Conservation (phyloP, 2,888 invertebrate genomes). For the Cryptocephalus primarius region DNA sequence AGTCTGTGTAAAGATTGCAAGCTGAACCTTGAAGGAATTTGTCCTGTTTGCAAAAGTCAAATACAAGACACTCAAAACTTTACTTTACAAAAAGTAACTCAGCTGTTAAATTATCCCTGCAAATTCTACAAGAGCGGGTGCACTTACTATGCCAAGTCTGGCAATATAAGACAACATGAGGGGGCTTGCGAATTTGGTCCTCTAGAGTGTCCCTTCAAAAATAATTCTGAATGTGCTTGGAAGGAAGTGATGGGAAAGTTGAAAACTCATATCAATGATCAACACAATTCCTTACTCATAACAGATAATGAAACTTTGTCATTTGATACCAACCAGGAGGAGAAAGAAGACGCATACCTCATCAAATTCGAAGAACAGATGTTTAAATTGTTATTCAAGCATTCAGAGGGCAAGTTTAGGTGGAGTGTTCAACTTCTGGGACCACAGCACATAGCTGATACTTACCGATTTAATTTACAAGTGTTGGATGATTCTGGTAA, state of each 20-base stretch:
- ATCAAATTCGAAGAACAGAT: too few species aligned
- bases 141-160: conserved; percentile 11
- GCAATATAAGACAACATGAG: conserved; percentile 17
- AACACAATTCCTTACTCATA: not conserved
- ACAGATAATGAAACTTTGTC: too few species aligned
- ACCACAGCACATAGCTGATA: too few species aligned
- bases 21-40: conserved; percentile 9
- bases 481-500: too few species aligned
- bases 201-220: conserved; percentile 16
- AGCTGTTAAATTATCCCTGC: conserved; percentile 24
- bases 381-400: too few species aligned
- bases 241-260: not conserved
- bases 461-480: too few species aligned
- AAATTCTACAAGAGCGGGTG: conserved; percentile 24
- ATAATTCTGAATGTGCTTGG: conserved; percentile 1
- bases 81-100: conserved; percentile 23
- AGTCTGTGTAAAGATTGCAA: conserved; percentile 24
- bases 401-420: too few species aligned
- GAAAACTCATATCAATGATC: not conserved
- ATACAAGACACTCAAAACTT: conserved; percentile 25
- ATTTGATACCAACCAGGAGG: too few species aligned
- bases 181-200: conserved; percentile 15
- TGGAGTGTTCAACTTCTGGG: too few species aligned
- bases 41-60: conserved; percentile 23
- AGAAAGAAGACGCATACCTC: too few species aligned